Evolutionary conservation across 2,113 vertebrate species (phyloP).

Genomic region (Hypomesus transpacificus): DNA sequence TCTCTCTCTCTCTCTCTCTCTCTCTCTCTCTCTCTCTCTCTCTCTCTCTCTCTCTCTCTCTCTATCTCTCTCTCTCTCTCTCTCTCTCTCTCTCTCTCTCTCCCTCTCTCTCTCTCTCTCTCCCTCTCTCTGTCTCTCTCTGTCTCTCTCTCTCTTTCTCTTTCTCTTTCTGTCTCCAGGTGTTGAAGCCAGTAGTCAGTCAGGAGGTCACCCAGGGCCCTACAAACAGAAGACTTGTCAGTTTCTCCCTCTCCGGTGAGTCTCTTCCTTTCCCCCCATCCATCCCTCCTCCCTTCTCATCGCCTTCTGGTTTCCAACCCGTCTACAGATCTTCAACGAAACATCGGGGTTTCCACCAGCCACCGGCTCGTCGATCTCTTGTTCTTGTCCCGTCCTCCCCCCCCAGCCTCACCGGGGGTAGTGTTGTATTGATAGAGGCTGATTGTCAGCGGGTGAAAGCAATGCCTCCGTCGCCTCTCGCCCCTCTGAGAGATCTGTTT

Average conservation of each 20-base stretch:
- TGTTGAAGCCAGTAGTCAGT: conserved; percentile 84
- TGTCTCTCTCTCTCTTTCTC: conserved; percentile 2
- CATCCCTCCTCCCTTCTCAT: neutral
- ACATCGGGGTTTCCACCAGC: neutral
- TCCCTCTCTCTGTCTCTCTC: conserved; percentile 6
- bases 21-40: conserved; percentile 10
- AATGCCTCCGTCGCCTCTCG: no score
- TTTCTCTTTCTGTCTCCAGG: conserved; percentile 66
- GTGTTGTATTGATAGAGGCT: no score
- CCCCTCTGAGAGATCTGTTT: no score
- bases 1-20: neutral
- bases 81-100: conserved; percentile 1
- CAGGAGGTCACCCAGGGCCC: conserved; percentile 81
- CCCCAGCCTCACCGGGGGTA: no score
- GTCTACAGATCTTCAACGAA: no score
- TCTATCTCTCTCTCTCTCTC: conserved; percentile 3
- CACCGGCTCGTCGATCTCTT: neutral
- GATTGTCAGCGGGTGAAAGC: no score
- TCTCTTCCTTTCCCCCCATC: neutral
- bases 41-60: conserved; percentile 5
- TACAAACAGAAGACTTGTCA: conserved; percentile 90
- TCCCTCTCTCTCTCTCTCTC: conserved; percentile 29
- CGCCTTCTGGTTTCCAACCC: neutral
- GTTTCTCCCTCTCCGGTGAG: conserved; percentile 92
- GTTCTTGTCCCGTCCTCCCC: no score